Evolutionary conservation across 1,140 invertebrate species (phyloP), one percentile per base, ranked within the genome.

Genomic region (Drosophila novamexicana): DNA sequence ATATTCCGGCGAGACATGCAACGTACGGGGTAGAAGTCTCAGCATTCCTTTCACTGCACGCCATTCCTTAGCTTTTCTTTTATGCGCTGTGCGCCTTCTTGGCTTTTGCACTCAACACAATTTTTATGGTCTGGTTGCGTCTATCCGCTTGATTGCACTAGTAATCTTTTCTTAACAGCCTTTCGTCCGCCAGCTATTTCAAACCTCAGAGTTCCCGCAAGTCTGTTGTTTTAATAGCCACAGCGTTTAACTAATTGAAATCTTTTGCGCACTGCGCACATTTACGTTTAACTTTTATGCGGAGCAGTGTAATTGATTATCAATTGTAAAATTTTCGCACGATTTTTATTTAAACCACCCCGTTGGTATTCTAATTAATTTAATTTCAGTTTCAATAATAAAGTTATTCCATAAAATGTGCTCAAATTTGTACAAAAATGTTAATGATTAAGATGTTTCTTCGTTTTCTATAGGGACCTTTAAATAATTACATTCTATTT

Each of bases 61-160:
- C 29, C 42, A 45, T 29, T 29, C 22, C 3, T 29, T 29, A 29
- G 22, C 3, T 29, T 29, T 29, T 29, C 22, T 29, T 29, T 29
- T 29, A 29, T 29, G 22, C 42, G 40, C 40, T 81, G 64, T 84
- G 67, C 67, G 82, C 82, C 81, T 86, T 79, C 75, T 73, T 62
- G 83, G 75, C 79, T 86, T 86, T 85, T 86, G 79, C 75, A 81
- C 82, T 86, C 78, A 81, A 78, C 81, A 82, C 73, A 81, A 77
- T 77, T 90, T 90, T 82, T 90, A 90, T 90, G 86, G 86, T 90
- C 76, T 90, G 81, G 79, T 90, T 85, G 81, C 81, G 86, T 90
- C 86, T 86, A 85, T 80, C 62, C 86, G 79, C 79, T 86, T 90
- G 86, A 90, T 85, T 90, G 81, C 81, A 86, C 82, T 90, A 77